Evolutionary conservation across 2,113 vertebrate genomes (phyloP), one percentile per base, ranked within the genome.

Genomic region (Aldabrachelys gigantea): DNA sequence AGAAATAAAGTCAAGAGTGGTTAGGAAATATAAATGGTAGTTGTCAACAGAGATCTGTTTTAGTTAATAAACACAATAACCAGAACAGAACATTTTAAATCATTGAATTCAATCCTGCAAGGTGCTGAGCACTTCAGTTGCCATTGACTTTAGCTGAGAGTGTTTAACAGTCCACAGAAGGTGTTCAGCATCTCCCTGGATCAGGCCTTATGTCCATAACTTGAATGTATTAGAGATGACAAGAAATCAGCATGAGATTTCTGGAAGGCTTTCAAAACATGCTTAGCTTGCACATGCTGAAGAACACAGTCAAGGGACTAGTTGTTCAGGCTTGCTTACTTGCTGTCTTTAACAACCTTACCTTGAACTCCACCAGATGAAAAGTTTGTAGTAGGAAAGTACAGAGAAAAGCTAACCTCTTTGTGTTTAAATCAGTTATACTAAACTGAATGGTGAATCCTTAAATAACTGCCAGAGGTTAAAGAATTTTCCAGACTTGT

Each of bases 401-500:
- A 84, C 1, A 22, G 86, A 54, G 49, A 90, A 41, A 41, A 76
- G 9, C 65, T 94, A 87, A 89, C 69, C n/a, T 89, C 85, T 95
- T 80, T 56, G 72, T 14, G 93, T 96, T 65, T 83, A 59, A 96
- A 92, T 95, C 87, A 62, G 31, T 84, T 85, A 72, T 22, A 85
- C 44, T 80, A 29, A 44, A 78, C 3, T 41, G 31, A 87, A 82
- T 95, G 87, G 91, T 84, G 95, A 92, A 90, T 88, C 87, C 25
- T 89, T 88, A 97, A 95, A 95, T 84, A 85, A 94, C 76, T 91
- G 57, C 10, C 89, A 95, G 50, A 65, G 87, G 24, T 90, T 81
- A 93, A 94, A 91, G 49, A 80, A 80, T 92, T 97, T 96, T 95
- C 88, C 84, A 35, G 62, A 80, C 69, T 88, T 94, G 87, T 78